These are phyloP conservation scores for Anastrepha obliqua DNA, from an alignment of 1,140 invertebrate genomes.

Conservation along the genomic window DNA sequence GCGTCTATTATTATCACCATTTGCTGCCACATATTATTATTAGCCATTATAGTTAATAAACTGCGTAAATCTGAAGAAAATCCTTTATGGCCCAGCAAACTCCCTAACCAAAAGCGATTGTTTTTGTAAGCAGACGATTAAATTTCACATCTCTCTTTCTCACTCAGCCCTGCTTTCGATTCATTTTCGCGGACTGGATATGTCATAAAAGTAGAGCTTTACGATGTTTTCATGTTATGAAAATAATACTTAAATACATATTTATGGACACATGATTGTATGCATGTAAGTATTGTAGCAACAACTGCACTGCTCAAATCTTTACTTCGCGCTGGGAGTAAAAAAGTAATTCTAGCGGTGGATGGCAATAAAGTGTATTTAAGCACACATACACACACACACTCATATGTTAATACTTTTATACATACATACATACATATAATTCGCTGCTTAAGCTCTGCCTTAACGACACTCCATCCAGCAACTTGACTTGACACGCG, in stretches of 20 bases:
- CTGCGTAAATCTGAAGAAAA: background rate
- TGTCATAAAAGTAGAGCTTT: background rate
- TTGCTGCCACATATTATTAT: slow-evolving; percentile 31
- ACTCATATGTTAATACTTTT: too few species aligned
- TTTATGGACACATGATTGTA: background rate
- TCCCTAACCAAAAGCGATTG: slow-evolving; percentile 28
- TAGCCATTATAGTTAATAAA: slow-evolving; percentile 36
- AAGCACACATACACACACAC: too few species aligned
- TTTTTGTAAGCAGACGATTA: slow-evolving; percentile 12
- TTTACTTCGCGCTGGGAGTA: background rate
- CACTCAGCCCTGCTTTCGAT: background rate
- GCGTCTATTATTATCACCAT: too few species aligned
- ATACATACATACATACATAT: too few species aligned
- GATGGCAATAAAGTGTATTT: background rate
- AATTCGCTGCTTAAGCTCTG: background rate
- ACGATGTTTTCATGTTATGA: background rate
- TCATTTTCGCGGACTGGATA: slow-evolving; percentile 14
- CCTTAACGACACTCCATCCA: background rate
- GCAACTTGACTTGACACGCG: too few species aligned
- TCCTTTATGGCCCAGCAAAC: background rate
- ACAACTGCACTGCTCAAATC: background rate
- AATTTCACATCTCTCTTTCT: background rate
- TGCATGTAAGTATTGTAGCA: background rate
- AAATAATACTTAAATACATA: background rate
- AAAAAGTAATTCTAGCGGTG: background rate